Base-by-base conservation (phyloP, 2,113 vertebrate genomes). In the Ciconia boyciana region DNA sequence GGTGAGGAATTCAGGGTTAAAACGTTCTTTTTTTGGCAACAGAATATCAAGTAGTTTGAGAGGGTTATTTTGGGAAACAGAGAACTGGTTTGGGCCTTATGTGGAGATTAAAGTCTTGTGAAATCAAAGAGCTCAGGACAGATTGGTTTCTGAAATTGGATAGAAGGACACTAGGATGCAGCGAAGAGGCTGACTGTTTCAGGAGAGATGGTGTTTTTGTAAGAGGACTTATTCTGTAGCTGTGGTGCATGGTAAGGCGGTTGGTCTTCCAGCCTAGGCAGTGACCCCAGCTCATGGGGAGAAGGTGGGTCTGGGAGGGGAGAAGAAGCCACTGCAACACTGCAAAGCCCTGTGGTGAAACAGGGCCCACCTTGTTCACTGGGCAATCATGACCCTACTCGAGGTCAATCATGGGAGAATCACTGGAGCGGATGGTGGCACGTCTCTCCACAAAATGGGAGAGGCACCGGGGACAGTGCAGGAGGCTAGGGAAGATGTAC, bases 161-260 rank as follows among this genome's bases (percentile, higher is more conserved):
- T 0, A 85, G 91, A 65, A 74, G 80, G 76, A n/a, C 60, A 77
- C 74, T 32, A 36, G 87, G 87, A 92, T 57, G 69, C 93, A 96
- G 94, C 48, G 0, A 76, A 84, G 83, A 92, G 72, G 57, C 77
- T 12, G 41, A 44, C 66, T 55, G 41, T 52, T 82, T 78, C 36
- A 61, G 61, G 34, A 86, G 24, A 85, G 60, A 95, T 26, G 58
- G 70, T 49, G 64, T 16, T 76, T 39, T 43, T 52, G 41, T 36
- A 43, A 34, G 61, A 90, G 79, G 44, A 62, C 13, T 6, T 36
- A 31, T 28, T 79, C 60, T 77, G 79, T 78, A 83, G 92, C 80
- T 80, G 87, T 83, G 71, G 84, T 70, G 89, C 93, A 83, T 44
- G 82, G 76, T 92, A 96, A 97, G 97, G 96, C 94, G 3, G 74